phyloP scores from a whole-genome alignment of 2,888 invertebrate genomes.

The Sesia apiformis region DNA sequence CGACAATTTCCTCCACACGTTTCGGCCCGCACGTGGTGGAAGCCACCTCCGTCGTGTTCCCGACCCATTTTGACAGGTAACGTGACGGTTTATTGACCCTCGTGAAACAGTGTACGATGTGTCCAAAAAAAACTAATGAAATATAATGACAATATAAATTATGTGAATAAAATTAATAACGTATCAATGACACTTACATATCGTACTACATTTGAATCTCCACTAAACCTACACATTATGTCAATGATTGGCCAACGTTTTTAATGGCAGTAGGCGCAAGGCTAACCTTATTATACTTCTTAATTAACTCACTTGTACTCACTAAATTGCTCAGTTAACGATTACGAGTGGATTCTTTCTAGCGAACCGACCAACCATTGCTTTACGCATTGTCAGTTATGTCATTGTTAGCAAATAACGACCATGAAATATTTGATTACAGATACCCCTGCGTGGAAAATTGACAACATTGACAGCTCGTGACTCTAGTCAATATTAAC shows the following conservation, averaged over 20 bases:
- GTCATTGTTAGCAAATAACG: constrained; percentile 19
- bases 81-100: too few relatives aligned
- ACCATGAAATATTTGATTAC: constrained; percentile 21
- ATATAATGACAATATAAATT: background rate
- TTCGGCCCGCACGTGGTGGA: constrained; percentile 3
- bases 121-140: too few relatives aligned
- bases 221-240: constrained; percentile 13
- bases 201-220: background rate
- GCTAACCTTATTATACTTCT: constrained; percentile 16
- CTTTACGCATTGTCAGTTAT: constrained; percentile 18
- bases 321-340: constrained; percentile 12
- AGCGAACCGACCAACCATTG: constrained; percentile 3
- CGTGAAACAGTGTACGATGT: too few relatives aligned
- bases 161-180: background rate
- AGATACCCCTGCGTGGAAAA: background rate
- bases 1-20: constrained; percentile 8
- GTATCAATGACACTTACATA: background rate
- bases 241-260: constrained; percentile 14
- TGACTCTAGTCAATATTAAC: too few relatives aligned
- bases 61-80: too few relatives aligned
- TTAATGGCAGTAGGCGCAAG: constrained; percentile 13
- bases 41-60: constrained; percentile 3
- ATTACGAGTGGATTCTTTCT: background rate
- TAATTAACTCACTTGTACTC: constrained; percentile 17
- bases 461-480: too few relatives aligned